Evolutionary conservation across 2,797 vertebrate genomes (phyloP).

Genomic region (Anguilla obscura): DNA sequence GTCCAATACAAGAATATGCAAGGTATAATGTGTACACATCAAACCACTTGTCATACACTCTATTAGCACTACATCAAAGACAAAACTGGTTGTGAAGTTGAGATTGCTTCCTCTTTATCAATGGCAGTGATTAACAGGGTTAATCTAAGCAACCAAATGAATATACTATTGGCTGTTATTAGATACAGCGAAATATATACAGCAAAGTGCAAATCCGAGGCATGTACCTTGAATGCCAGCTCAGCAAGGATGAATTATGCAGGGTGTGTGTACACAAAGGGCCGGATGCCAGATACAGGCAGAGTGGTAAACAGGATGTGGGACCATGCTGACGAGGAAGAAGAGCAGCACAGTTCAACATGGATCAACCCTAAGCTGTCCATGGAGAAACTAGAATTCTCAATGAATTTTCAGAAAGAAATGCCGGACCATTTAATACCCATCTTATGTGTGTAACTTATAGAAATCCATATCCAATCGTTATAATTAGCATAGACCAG

Average conservation of each 20-base stretch:
- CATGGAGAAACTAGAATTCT: neutral
- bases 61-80: neutral
- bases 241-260: neutral
- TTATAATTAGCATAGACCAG: neutral
- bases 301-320: neutral
- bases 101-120: neutral
- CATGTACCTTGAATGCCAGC: neutral
- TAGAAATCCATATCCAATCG: neutral
- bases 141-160: neutral
- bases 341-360: neutral
- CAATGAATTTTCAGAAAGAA: neutral
- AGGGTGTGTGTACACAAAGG: neutral
- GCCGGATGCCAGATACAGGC: neutral
- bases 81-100: neutral
- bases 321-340: neutral
- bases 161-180: neutral
- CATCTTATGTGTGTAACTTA: neutral
- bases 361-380: neutral
- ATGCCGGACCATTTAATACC: neutral
- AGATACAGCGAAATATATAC: neutral
- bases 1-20: neutral
- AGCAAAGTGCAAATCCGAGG: neutral
- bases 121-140: neutral
- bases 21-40: neutral
- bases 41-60: neutral